Percentiles rank a stretch among this genome's conserved stretches.
Conservation (phyloP, 2,888 invertebrate genomes). For the Drosophila anomalipes region DNA sequence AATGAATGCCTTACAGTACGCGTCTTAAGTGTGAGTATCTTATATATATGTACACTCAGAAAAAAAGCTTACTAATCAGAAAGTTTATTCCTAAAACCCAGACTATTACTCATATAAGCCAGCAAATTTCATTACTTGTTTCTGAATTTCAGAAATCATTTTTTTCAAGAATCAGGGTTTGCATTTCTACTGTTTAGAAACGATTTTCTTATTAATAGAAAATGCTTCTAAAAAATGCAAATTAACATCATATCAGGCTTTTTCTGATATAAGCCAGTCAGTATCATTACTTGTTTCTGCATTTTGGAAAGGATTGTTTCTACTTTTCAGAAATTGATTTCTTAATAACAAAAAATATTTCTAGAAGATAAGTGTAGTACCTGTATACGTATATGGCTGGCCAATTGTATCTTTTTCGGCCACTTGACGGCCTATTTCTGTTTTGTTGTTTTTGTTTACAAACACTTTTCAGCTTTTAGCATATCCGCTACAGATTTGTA, state of each 20-base stretch:
- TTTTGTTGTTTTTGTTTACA: conserved; percentile 60
- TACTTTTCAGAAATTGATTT: background rate
- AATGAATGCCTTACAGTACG: conserved; percentile 67
- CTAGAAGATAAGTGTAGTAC: background rate
- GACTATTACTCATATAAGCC: background rate
- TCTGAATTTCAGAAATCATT: background rate
- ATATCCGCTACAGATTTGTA: conserved; percentile 49
- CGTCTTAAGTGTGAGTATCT: conserved; percentile 69
- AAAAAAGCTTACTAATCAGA: background rate
- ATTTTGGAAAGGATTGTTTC: background rate
- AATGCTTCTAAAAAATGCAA: background rate
- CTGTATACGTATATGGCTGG: background rate
- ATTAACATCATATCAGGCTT: background rate
- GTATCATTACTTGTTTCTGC: background rate
- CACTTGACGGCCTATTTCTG: conserved; percentile 17
- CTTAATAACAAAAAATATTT: background rate
- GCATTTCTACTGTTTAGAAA: background rate
- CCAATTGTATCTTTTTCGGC: conserved; percentile 8
- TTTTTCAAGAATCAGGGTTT: background rate
- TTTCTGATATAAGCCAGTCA: background rate
- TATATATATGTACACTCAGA: background rate
- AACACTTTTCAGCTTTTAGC: conserved; percentile 51
- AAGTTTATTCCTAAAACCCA: background rate
- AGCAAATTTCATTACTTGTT: background rate
- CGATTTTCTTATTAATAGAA: background rate